Percentiles rank a stretch among this genome's conserved stretches.
These are phyloP conservation scores for Trichechus manatus DNA, from an alignment of 2,113 vertebrate genomes.

Conservation along the genomic window DNA sequence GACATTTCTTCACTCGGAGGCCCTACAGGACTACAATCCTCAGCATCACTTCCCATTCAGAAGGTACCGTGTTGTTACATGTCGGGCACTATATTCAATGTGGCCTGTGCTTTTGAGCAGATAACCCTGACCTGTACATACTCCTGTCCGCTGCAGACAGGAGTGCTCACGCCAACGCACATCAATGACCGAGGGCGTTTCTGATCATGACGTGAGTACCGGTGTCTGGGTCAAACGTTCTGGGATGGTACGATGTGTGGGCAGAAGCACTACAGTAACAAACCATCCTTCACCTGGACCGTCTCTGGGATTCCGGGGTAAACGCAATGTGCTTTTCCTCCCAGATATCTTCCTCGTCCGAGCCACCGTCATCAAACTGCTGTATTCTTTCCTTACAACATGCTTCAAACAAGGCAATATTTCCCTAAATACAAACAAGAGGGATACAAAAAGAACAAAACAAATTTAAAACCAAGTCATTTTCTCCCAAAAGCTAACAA, in stretches of 20 bases:
- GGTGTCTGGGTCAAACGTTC: neutral
- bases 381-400: slow-evolving; percentile 99
- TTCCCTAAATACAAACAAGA: slow-evolving; percentile 89
- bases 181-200: too few relatives aligned
- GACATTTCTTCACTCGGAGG: neutral
- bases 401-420: slow-evolving; percentile 98
- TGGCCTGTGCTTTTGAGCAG: neutral
- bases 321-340: slow-evolving; percentile 98
- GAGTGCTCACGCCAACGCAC: neutral
- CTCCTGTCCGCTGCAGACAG: neutral
- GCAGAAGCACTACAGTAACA: accelerated
- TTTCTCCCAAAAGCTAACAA: neutral
- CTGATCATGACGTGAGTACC: neutral
- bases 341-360: slow-evolving; percentile 99
- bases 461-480: neutral
- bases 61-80: accelerated
- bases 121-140: accelerated
- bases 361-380: slow-evolving; percentile 98
- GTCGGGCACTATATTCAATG: accelerated
- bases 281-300: slow-evolving; percentile 90
- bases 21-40: accelerated
- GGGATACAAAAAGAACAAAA: neutral
- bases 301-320: slow-evolving; percentile 94
- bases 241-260: neutral
- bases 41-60: accelerated